Base-by-base conservation (phyloP, 1,140 invertebrate species). In the Papilio dardanus region DNA sequence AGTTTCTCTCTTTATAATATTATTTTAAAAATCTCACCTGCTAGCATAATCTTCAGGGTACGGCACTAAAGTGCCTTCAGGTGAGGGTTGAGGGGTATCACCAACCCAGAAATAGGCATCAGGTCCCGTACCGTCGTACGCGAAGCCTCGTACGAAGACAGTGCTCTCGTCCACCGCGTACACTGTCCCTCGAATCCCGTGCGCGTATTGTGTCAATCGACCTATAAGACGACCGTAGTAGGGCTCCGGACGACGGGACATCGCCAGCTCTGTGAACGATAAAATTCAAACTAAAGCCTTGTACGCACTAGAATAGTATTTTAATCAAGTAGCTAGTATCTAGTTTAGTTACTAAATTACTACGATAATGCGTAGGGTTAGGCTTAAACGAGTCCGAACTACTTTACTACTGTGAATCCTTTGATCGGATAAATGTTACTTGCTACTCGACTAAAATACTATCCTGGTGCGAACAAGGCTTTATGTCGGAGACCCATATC, bases 91-190 rank as follows among this genome's bases (percentile, higher is more conserved):
- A 0, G 95, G 91, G 1, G 95, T 95, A 83, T 97, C 97, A 2
- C 97, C 97, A 24, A 97, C 96, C 97, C 97, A 98, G 93, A 98
- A 98, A 92, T 95, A 98, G 3, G 97, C 96, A 88, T 97, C 97
- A 68, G 97, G 97, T 19, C 96, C 97, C 7, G 95, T 96, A 37
- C 97, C 97, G 84, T 98, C 97, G 85, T 98, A 98, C 4, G 94
- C 95, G 88, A 99, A 98, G 42, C 96, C 96, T 85, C 97, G 96
- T 76, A 98, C 96, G 91, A 97, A 98, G 74, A 99, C 94, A 21
- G 97, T 98, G 79, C 95, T 96, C 83, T 98, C 97, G 84, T 98
- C 97, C 1, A 98, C 96, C 0, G 97, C 97, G 90, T 97, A 98
- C 7, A 96, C 96, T 1, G 94, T 95, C 2, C 97, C 97, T 46